Evolutionary conservation across 2,797 vertebrate species (phyloP), one percentile per base, ranked within the genome.

Genomic region (Aulostomus chinensis): DNA sequence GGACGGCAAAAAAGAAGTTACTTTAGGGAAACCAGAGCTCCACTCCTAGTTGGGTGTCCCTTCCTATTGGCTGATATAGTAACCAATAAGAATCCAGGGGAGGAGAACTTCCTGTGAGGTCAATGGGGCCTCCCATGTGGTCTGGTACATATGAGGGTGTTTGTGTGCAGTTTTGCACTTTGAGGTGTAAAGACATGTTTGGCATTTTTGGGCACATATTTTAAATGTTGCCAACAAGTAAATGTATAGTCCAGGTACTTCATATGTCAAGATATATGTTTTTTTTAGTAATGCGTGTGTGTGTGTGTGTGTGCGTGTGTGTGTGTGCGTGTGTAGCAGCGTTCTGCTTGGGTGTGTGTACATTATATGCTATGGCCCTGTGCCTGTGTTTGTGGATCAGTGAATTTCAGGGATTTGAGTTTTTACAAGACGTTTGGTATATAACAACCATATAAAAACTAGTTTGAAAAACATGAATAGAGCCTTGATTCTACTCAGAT

Each of bases 31-130:
- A 49, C 15, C 28, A 51, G 59, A 49, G 58, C 64, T 61, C 61
- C 70, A 75, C 72, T 78, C 76, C 69, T 78, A 28, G 68, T 49
- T 55, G 34, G 67, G 4, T 7, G 22, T 56, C 10, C 2, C 8
- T 22, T 57, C 36, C 48, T 18, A 86, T 83, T 86, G 81, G 86
- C 21, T 63, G 11, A 21, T 9, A 47, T 5, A 17, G 21, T 11
- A 11, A 24, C 82, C 85, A 86, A 81, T 82, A 17, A 38, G 49
- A 73, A 21, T 28, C 30, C 57, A 80, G 80, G 76, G 86, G 83
- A 79, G 83, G 78, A 64, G 40, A 50, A 78, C 78, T 87, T 83
- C 74, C 81, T 81, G 69, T 76, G 38, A 58, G 62, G 51, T 66
- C 9, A 29, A 47, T 37, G 50, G 64, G 73, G 62, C 36, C 47